These are phyloP conservation scores for Meloe dianella DNA, from an alignment of 2,888 invertebrate species.

Conservation along the genomic window DNA sequence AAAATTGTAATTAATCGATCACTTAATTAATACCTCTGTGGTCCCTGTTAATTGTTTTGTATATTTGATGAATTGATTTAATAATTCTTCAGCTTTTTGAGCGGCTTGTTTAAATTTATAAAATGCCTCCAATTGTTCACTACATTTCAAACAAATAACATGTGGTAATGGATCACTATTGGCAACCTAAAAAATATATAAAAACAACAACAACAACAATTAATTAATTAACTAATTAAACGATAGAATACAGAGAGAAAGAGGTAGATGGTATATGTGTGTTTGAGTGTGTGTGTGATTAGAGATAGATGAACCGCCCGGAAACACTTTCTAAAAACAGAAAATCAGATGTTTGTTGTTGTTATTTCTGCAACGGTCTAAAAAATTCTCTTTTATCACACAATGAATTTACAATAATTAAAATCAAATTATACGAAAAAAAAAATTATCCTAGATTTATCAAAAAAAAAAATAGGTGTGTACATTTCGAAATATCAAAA, in stretches of 20 bases:
- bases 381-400: constrained; percentile 1
- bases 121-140: constrained; percentile 75
- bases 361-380: constrained; percentile 7
- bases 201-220: constrained; percentile 21
- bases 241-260: constrained; percentile 16
- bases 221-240: background rate
- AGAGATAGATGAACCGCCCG: constrained; percentile 32
- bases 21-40: constrained; percentile 64
- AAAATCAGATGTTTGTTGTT: constrained; percentile 5
- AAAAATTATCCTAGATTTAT: background rate
- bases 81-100: constrained; percentile 75
- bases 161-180: constrained; percentile 78
- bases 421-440: background rate
- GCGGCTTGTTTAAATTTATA: constrained; percentile 79
- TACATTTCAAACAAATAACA: constrained; percentile 78
- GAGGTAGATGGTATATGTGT: constrained; percentile 17
- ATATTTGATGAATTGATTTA: constrained; percentile 78
- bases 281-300: too few species aligned
- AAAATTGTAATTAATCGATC: background rate
- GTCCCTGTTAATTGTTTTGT: constrained; percentile 71
- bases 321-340: constrained; percentile 36
- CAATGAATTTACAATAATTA: background rate
- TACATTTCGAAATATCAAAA: background rate
- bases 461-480: background rate
- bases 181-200: constrained; percentile 66